Evolutionary conservation across 2,113 vertebrate species (phyloP), one percentile per base, ranked within the genome.

Genomic region (Cavia porcellus): DNA sequence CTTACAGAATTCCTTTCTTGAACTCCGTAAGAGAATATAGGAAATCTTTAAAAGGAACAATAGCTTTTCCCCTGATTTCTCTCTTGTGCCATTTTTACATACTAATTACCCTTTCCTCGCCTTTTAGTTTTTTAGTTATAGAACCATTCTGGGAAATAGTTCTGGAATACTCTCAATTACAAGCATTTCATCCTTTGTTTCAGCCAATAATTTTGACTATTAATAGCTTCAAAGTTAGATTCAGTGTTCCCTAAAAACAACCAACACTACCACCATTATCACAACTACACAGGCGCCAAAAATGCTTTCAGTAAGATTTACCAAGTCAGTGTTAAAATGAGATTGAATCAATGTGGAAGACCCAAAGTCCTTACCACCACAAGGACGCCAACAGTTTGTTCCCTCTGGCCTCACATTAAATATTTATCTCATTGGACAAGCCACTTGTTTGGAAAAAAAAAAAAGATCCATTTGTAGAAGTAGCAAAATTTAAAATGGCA

Each of bases 291-390:
- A 62, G 10, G 22, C 66, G 45, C 64, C 89, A 95, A 95, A 94
- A 96, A 90, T 86, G 86, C 72, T 86, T 93, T 96, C 86, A 96
- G 55, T 81, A 77, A 87, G 94, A 90, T 91, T 88, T 88, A 96
- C 42, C 66, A 91, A 77, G 42, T 68, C 77, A 57, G 55, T 86
- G 55, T 83, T 92, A 86, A 96, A 96, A 94, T 57, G 66, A 91
- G 30, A 72, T 86, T 88, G 90, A 72, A 82, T 74, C 57, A 38
- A 50, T 83, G n/a, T 61, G 30, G 83, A 96, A 89, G 47, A 47
- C 20, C 45, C 14, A n/a, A 66, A 77, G 42, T 82, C 20, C 28
- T 94, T 30, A 83, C 42, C 59, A 32, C n/a, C 55, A 47, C 4
- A 86, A 81, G 28, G 15, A 13, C 81, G 88, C 1, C 35, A 45